Base-by-base conservation (phyloP, 2,888 invertebrate species). In the Drosophila dives region DNA sequence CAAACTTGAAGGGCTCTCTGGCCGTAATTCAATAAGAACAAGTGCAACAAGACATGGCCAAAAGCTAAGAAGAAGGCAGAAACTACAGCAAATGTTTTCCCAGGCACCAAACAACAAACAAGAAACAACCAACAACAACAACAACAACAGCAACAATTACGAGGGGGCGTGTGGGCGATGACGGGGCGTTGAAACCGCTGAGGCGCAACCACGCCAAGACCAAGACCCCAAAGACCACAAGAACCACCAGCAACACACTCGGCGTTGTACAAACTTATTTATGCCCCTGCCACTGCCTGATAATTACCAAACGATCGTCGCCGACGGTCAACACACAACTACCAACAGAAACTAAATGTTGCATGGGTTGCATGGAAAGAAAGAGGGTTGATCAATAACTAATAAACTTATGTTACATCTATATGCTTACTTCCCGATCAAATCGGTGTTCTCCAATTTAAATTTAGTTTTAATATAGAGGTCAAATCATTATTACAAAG, bases 181-280 rank as follows among this genome's bases (percentile, higher is more conserved):
- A 61, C 55, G 60, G 64, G 73, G 74, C 72, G 70, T 64, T 50
- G 26, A 49, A 64, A 32, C 40, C 72, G 64, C 88, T 84, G 81
- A 84, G 81, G 84, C 86, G 86, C 77, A 80, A 75, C 83, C 79
- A 77, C 26, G 40, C 54, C 79, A 81, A 86, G 56, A 63, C 53
- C 59, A 72, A 70, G 61, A 61, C 50, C 42, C 58, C 59, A 42
- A 54, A 60, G 55, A 72, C 55, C 59, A 66, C 38, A 70, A 66
- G 63, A 63, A 56, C 56, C 65, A 56, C 45, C 38, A 54, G 55
- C 45, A 45, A 56, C 59, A 61, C 62, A 29, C 54, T 56, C 60
- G 56, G 49, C 55, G 73, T 50, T 40, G 45, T 69, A 49, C 45
- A 53, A 54, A 40, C 53, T 53, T 58, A 45, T 54, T 68, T 71